These are phyloP conservation scores for Drosophila incognita DNA, from an alignment of 2,888 invertebrate genomes.

Conservation along the genomic window DNA sequence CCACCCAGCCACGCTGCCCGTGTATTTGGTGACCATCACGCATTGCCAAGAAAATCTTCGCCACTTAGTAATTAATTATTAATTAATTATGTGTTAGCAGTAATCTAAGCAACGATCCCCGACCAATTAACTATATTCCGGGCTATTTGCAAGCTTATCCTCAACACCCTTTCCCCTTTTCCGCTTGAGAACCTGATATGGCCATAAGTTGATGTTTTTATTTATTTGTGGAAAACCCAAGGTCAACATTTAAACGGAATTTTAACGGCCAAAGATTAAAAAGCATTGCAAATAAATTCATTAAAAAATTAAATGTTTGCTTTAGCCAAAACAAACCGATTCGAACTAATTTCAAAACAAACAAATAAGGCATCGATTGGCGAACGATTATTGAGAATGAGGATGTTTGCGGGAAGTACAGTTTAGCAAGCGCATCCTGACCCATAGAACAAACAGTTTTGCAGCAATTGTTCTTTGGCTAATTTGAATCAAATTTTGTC, in stretches of 20 bases:
- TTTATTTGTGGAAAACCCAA: not conserved
- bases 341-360: not conserved
- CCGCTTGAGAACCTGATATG: not conserved
- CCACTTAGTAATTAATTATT: constrained; percentile 66
- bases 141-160: constrained; percentile 4
- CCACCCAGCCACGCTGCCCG: not conserved
- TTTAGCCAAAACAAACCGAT: not conserved
- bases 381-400: not conserved
- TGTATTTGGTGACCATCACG: constrained; percentile 49
- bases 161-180: not conserved
- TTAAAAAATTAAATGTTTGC: not conserved
- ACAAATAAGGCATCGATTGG: not conserved
- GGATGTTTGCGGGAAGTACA: not conserved
- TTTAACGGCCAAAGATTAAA: not conserved
- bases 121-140: constrained; percentile 50
- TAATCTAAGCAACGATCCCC: constrained; percentile 51
- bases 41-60: constrained; percentile 56
- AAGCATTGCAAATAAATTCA: not conserved
- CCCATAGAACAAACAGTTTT: not conserved
- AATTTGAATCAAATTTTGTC: not conserved
- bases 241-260: no score
- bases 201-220: not conserved
- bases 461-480: not conserved
- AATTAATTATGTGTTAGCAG: constrained; percentile 60
- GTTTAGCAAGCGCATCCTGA: not conserved